phyloP scores from a whole-genome alignment of 2,888 invertebrate genomes.

The Tiliacea citrago region DNA sequence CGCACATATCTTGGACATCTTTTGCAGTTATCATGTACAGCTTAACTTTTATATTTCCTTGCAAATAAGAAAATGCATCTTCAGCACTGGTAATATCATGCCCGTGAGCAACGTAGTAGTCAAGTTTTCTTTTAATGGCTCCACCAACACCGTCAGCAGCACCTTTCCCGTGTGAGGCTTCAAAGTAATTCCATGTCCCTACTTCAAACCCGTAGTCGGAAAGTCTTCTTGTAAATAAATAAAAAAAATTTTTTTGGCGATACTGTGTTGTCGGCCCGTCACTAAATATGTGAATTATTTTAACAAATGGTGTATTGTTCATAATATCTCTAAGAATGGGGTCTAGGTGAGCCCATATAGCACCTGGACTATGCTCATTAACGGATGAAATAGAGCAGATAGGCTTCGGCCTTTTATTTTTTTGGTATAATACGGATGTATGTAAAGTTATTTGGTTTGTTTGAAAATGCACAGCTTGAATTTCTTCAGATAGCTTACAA shows the following conservation, averaged over 20 bases:
- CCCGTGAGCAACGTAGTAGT: background rate
- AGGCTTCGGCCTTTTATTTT: conserved; percentile 1
- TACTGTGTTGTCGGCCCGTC: conserved; percentile 6
- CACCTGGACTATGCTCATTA: conserved; percentile 1
- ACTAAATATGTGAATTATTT: background rate
- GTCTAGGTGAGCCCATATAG: background rate
- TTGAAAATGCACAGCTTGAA: background rate
- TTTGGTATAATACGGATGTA: background rate
- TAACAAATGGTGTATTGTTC: too few species aligned
- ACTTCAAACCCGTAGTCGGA: conserved; percentile 8
- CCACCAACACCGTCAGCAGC: background rate
- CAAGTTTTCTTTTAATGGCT: conserved; percentile 1
- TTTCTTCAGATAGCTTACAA: too few species aligned
- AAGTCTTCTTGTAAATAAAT: conserved; percentile 8
- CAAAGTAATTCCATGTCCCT: conserved; percentile 2
- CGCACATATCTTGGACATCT: conserved; percentile 6
- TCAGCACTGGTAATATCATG: background rate
- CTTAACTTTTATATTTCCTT: conserved; percentile 2
- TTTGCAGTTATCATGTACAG: conserved; percentile 4
- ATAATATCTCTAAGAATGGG: too few species aligned
- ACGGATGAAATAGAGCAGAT: conserved; percentile 1
- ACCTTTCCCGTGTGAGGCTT: background rate
- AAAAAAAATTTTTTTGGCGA: conserved; percentile 5
- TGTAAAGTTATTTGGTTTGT: conserved; percentile 4
- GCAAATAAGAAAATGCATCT: background rate